Evolutionary conservation across 1,140 invertebrate species (phyloP).

Genomic region (Helicoverpa armigera): DNA sequence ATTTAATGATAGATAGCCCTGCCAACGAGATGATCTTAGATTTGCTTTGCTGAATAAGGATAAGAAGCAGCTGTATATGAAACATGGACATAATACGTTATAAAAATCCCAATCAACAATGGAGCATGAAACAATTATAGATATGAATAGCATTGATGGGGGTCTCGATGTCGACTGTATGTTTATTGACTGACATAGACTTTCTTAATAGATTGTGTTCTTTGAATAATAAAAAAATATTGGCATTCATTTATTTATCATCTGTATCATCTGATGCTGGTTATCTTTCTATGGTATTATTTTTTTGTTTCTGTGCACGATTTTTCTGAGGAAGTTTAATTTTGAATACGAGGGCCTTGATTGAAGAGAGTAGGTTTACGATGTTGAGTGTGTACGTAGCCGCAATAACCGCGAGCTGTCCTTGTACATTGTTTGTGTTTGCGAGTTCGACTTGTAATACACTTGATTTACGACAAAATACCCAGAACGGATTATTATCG

Average conservation of each 20-base stretch:
- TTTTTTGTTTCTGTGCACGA: conserved; percentile 9
- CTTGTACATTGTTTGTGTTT: conserved; percentile 53
- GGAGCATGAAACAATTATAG: conserved; percentile 17
- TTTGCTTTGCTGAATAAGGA: conserved; percentile 45
- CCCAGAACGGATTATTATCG: conserved; percentile 36
- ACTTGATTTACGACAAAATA: conserved; percentile 22
- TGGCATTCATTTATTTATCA: too few species aligned
- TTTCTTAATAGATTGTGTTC: not conserved
- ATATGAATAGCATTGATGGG: not conserved
- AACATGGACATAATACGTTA: conserved; percentile 29
- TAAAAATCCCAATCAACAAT: conserved; percentile 16
- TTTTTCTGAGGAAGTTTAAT: conserved; percentile 14
- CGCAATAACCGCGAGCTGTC: conserved; percentile 57
- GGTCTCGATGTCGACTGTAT: not conserved
- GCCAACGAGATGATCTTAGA: conserved; percentile 45
- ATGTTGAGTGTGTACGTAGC: conserved; percentile 42
- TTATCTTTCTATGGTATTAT: not conserved
- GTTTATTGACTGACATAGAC: not conserved
- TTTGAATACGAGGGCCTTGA: conserved; percentile 17
- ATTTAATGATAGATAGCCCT: conserved; percentile 58
- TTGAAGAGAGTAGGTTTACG: conserved; percentile 43
- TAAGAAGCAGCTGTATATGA: conserved; percentile 30
- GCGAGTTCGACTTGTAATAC: conserved; percentile 34
- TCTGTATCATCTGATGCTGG: not conserved
- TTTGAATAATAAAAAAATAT: too few species aligned